Evolutionary conservation across 2,888 invertebrate species (phyloP).

Genomic region (Polymixis lichenea): DNA sequence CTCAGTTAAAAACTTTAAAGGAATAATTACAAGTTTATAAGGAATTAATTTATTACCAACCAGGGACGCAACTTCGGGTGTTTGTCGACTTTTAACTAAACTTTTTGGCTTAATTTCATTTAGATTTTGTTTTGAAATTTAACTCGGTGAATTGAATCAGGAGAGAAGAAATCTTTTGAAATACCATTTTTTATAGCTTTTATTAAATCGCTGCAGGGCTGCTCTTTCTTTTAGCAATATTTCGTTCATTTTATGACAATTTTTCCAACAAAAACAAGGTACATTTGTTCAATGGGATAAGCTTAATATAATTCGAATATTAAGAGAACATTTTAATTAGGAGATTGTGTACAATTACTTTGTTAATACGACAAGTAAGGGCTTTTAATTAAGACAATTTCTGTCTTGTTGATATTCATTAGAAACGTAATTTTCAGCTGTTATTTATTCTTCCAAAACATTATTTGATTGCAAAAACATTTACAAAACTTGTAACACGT

Average conservation of each 20-base stretch:
- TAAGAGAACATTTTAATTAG: neutral
- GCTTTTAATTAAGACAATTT: neutral
- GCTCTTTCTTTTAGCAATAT: neutral
- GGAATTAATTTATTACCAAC: slow-evolving; percentile 62
- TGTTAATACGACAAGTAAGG: neutral
- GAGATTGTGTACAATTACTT: neutral
- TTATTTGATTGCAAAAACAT: neutral
- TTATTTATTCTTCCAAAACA: neutral
- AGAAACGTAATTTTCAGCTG: neutral
- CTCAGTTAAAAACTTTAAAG: slow-evolving; percentile 45
- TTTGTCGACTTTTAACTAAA: slow-evolving; percentile 56
- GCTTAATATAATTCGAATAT: neutral
- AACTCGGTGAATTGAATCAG: slow-evolving; percentile 27
- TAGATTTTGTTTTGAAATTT: slow-evolving; percentile 58
- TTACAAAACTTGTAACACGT: no score
- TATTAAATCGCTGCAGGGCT: neutral
- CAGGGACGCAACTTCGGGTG: slow-evolving; percentile 49
- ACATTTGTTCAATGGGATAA: neutral
- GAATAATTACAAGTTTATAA: slow-evolving; percentile 65
- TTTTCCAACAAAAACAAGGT: neutral
- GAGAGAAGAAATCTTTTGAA: neutral
- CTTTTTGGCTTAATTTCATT: slow-evolving; percentile 62
- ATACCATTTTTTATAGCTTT: neutral
- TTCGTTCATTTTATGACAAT: neutral
- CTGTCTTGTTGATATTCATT: neutral